Evolutionary conservation across 2,888 invertebrate genomes (phyloP).

Genomic region (Nymphalis c-album): DNA sequence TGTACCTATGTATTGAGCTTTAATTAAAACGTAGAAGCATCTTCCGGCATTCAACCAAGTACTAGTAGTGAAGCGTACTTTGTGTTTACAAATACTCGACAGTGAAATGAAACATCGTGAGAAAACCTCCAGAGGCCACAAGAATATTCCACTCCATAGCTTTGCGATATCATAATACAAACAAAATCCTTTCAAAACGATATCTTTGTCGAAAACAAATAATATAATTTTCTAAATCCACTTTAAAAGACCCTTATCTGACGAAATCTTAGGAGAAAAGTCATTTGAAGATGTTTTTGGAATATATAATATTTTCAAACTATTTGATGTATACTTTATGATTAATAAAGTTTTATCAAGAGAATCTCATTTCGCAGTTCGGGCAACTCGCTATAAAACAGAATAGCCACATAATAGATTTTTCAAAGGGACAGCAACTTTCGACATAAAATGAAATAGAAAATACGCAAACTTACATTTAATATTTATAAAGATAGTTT

Average conservation of each 20-base stretch:
- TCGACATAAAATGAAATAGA: slow-evolving; percentile 14
- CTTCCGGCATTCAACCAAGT: no score
- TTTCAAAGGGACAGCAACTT: slow-evolving; percentile 25
- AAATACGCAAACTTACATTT: slow-evolving; percentile 16
- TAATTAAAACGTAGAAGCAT: no score
- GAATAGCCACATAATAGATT: slow-evolving; percentile 22
- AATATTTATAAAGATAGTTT: slow-evolving; percentile 10
- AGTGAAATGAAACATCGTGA: no score
- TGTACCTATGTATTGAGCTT: no score
- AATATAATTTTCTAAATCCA: background rate
- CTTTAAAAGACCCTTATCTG: background rate
- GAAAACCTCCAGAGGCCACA: no score
- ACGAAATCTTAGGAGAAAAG: background rate
- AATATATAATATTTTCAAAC: slow-evolving; percentile 2
- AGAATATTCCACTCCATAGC: no score
- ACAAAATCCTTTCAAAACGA: no score
- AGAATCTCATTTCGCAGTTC: slow-evolving; percentile 28
- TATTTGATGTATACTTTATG: slow-evolving; percentile 24
- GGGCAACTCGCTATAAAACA: slow-evolving; percentile 19
- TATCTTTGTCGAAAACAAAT: background rate
- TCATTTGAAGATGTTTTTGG: slow-evolving; percentile 2
- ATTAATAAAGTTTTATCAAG: slow-evolving; percentile 26
- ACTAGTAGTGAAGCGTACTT: no score
- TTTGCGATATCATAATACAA: no score
- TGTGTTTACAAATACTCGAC: no score